Conservation (phyloP, 2,888 invertebrate species). For the Tinea semifulvella region DNA sequence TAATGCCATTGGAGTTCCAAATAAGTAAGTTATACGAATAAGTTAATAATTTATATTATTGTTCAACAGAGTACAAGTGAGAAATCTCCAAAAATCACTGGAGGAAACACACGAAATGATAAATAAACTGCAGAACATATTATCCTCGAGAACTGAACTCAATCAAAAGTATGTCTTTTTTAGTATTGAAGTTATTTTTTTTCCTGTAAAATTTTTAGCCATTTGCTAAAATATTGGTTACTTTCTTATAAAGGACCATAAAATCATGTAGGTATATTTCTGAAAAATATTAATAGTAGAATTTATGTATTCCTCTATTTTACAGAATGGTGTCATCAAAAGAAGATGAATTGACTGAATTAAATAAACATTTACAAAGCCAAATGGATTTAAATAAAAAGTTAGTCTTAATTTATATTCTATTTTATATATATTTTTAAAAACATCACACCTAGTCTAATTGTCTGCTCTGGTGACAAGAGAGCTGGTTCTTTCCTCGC, state of each 20-base stretch:
- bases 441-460: constrained; percentile 9
- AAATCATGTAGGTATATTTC: too few species aligned
- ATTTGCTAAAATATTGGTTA: too few species aligned
- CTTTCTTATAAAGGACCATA: too few species aligned
- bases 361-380: constrained; percentile 66
- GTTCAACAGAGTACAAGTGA: constrained; percentile 55
- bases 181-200: not conserved
- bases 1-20: too few species aligned
- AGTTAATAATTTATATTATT: too few species aligned
- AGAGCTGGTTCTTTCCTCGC: too few species aligned
- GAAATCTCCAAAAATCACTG: constrained; percentile 48
- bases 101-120: constrained; percentile 58
- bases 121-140: constrained; percentile 45
- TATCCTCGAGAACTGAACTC: constrained; percentile 40
- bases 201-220: not conserved
- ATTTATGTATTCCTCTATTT: constrained; percentile 19
- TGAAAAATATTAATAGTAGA: too few species aligned
- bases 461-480: too few species aligned
- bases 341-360: constrained; percentile 51
- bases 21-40: too few species aligned
- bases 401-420: constrained; percentile 32
- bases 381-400: constrained; percentile 69
- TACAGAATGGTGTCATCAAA: constrained; percentile 58
- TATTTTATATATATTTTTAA: constrained; percentile 10
- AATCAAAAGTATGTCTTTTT: constrained; percentile 46